Evolutionary conservation across 2,888 invertebrate genomes (phyloP).

Genomic region (Xestia c-nigrum): DNA sequence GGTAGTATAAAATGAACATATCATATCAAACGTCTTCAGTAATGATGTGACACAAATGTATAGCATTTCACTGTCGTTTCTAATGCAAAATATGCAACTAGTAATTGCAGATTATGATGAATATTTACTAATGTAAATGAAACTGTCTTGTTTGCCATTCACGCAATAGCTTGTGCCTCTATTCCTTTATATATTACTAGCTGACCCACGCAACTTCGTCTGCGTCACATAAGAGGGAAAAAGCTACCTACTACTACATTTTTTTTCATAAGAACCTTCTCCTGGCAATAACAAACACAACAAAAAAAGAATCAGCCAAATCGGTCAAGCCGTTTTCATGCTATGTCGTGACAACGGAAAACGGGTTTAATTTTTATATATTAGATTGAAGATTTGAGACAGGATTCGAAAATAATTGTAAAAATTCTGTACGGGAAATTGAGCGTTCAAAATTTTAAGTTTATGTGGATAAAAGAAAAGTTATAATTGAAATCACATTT

Average conservation of each 20-base stretch:
- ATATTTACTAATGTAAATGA: slow-evolving; percentile 42
- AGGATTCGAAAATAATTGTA: not conserved
- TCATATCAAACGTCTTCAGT: not conserved
- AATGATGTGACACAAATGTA: slow-evolving; percentile 16
- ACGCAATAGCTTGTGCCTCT: slow-evolving; percentile 11
- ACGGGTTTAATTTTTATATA: no score
- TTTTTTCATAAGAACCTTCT: no score
- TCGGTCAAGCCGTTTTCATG: no score
- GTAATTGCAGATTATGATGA: slow-evolving; percentile 19
- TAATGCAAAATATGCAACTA: slow-evolving; percentile 27
- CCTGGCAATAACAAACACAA: no score
- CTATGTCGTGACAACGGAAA: no score
- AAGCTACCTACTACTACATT: no score
- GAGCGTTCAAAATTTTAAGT: not conserved
- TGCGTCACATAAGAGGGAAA: no score
- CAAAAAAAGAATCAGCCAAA: no score
- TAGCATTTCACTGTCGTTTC: slow-evolving; percentile 34
- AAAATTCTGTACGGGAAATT: not conserved
- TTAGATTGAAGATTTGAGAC: not conserved
- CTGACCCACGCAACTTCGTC: no score
- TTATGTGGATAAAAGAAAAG: not conserved
- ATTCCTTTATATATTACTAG: not conserved
- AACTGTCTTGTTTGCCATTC: slow-evolving; percentile 6
- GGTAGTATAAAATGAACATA: not conserved
- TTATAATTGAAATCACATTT: not conserved